Conservation (phyloP, 2,113 vertebrate genomes). For the Tragelaphus strepsiceros region DNA sequence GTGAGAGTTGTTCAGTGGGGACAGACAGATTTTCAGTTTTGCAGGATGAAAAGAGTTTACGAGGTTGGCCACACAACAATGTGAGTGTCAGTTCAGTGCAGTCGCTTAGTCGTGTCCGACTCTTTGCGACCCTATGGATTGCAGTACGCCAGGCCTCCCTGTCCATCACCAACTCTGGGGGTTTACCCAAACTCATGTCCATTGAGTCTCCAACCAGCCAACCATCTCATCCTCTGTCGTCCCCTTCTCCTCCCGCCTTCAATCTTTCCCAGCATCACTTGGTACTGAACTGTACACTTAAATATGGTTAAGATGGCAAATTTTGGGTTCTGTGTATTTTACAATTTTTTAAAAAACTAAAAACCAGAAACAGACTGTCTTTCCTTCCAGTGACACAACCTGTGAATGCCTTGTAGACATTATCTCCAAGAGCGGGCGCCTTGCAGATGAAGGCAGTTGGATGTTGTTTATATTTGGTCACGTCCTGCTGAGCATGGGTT, state of each 20-base stretch:
- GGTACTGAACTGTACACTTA: not conserved
- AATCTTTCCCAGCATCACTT: not conserved
- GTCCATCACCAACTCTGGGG: not conserved
- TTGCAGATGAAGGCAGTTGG: fast-evolving
- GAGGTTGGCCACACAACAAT: not conserved
- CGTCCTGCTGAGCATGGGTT: not conserved
- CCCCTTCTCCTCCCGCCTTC: not conserved
- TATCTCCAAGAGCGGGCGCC: not conserved
- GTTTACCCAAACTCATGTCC: not conserved
- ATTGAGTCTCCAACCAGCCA: not conserved
- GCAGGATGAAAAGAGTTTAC: not conserved
- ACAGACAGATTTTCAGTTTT: not conserved
- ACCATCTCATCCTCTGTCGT: not conserved
- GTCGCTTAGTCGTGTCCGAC: fast-evolving
- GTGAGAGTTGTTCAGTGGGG: not conserved
- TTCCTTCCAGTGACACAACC: not conserved
- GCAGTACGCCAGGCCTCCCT: not conserved
- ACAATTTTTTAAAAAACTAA: not conserved
- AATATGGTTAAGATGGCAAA: not conserved
- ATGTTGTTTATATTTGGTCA: fast-evolving
- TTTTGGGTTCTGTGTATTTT: not conserved
- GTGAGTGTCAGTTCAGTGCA: not conserved
- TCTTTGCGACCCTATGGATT: not conserved
- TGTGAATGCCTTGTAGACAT: not conserved
- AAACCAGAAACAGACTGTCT: not conserved